phyloP scores from a whole-genome alignment of 2,113 vertebrate genomes.

The Semnopithecus entellus region DNA sequence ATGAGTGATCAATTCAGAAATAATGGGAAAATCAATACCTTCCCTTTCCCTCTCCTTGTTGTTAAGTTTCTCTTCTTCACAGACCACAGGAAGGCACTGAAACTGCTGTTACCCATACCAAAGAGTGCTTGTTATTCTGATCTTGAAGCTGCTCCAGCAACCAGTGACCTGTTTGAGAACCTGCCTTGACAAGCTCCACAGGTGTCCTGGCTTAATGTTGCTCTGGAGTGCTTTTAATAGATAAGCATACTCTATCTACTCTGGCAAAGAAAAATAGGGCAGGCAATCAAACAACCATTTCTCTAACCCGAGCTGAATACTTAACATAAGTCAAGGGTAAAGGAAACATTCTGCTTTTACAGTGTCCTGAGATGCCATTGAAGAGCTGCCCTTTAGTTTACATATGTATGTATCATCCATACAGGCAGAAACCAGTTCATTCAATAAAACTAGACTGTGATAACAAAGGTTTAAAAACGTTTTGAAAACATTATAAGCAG shows the following conservation, averaged over 20 bases:
- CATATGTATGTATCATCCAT: slow-evolving; percentile 26
- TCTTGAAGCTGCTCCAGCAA: slow-evolving; percentile 73
- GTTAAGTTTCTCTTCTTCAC: slow-evolving; percentile 24
- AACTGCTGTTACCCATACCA: slow-evolving; percentile 56
- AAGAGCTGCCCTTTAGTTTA: slow-evolving; percentile 33
- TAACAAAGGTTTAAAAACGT: slow-evolving; percentile 8
- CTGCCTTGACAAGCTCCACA: slow-evolving; percentile 82
- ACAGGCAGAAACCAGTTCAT: neutral
- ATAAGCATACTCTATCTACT: slow-evolving; percentile 80
- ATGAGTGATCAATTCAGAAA: neutral
- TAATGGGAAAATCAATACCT: neutral
- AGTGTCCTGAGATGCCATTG: slow-evolving; percentile 42
- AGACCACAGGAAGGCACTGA: slow-evolving; percentile 26
- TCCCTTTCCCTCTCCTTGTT: neutral
- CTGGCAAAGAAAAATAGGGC: slow-evolving; percentile 82
- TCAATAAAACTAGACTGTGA: slow-evolving; percentile 50
- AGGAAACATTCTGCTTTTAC: slow-evolving; percentile 64
- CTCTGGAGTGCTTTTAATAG: slow-evolving; percentile 83
- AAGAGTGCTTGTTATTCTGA: slow-evolving; percentile 76
- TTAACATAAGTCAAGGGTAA: slow-evolving; percentile 83
- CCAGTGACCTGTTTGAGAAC: slow-evolving; percentile 80
- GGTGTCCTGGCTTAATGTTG: slow-evolving; percentile 82
- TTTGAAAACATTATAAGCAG: neutral
- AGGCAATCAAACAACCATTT: slow-evolving; percentile 80
- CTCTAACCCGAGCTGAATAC: slow-evolving; percentile 81